These are phyloP conservation scores for Tubulanus polymorphus DNA, from an alignment of 2,888 invertebrate species.

Conservation along the genomic window DNA sequence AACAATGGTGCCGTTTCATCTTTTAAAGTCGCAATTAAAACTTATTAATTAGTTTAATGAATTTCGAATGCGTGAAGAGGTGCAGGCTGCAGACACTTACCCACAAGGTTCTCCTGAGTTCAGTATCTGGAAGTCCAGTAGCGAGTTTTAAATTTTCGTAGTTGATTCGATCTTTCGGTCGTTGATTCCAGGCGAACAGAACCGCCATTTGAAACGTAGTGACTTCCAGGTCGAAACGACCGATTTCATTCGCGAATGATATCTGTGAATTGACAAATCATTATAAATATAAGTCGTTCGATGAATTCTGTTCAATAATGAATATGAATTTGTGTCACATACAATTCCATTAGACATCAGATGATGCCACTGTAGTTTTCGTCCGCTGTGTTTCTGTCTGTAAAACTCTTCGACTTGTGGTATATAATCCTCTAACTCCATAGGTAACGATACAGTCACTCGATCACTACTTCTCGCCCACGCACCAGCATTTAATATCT, in stretches of 20 bases:
- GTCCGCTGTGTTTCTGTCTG: conserved; percentile 92
- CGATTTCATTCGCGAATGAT: conserved; percentile 86
- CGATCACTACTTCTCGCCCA: conserved; percentile 92
- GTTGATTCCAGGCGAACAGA: conserved; percentile 97
- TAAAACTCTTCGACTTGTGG: conserved; percentile 98
- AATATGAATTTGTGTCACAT: conserved; percentile 29
- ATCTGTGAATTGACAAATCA: conserved; percentile 58
- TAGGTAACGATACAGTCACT: conserved; percentile 90
- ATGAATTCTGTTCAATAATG: not conserved
- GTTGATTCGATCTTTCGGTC: conserved; percentile 85
- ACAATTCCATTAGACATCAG: conserved; percentile 98
- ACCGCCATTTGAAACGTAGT: conserved; percentile 99
- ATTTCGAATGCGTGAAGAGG: too few species aligned
- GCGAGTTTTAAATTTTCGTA: conserved; percentile 94
- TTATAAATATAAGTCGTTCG: not conserved
- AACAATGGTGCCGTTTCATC: too few species aligned
- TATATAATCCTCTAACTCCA: conserved; percentile 97
- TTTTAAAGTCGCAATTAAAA: too few species aligned
- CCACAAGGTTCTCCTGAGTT: conserved; percentile 88
- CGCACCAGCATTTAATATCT: conserved; percentile 96
- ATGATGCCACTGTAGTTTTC: conserved; percentile 97
- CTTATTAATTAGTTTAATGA: too few species aligned
- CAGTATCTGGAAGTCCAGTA: conserved; percentile 93
- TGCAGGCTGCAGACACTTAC: conserved; percentile 44
- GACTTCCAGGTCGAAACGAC: conserved; percentile 92